Percentiles rank a stretch among this genome's conserved stretches.
Evolutionary conservation across 2,797 vertebrate species (phyloP).

Genomic region (Periparus ater): DNA sequence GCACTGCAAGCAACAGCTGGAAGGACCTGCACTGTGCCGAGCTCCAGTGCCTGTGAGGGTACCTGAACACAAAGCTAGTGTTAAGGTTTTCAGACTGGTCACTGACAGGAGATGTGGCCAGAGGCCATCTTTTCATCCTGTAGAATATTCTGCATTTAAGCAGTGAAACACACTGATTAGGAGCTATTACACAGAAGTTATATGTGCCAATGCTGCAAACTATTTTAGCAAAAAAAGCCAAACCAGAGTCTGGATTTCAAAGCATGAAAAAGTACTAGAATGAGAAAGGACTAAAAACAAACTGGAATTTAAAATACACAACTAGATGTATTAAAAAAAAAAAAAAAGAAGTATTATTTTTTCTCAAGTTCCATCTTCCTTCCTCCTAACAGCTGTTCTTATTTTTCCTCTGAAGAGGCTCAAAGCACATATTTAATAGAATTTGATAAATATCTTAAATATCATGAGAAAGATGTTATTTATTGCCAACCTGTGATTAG

Average conservation of each 20-base stretch:
- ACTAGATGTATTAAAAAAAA: neutral
- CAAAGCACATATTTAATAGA: neutral
- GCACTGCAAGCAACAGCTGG: neutral
- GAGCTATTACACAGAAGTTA: neutral
- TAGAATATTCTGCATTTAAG: neutral
- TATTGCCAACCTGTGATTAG: neutral
- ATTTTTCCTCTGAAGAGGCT: neutral
- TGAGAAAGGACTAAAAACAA: neutral
- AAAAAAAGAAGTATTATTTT: neutral
- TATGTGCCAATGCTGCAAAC: neutral
- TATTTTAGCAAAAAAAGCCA: neutral
- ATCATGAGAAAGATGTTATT: neutral
- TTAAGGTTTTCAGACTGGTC: rapidly evolving
- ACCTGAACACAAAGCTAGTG: rapidly evolving
- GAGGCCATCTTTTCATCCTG: neutral
- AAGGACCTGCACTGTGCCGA: neutral
- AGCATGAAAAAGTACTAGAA: neutral
- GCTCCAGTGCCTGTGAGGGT: neutral
- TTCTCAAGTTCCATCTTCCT: neutral
- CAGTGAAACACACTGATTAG: neutral
- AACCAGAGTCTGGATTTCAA: neutral
- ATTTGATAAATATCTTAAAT: neutral
- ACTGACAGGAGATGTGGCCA: neutral
- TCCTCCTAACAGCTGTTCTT: neutral
- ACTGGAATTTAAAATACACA: neutral